phyloP scores from a whole-genome alignment of 1,140 invertebrate genomes.

The Saccostrea glomerata region DNA sequence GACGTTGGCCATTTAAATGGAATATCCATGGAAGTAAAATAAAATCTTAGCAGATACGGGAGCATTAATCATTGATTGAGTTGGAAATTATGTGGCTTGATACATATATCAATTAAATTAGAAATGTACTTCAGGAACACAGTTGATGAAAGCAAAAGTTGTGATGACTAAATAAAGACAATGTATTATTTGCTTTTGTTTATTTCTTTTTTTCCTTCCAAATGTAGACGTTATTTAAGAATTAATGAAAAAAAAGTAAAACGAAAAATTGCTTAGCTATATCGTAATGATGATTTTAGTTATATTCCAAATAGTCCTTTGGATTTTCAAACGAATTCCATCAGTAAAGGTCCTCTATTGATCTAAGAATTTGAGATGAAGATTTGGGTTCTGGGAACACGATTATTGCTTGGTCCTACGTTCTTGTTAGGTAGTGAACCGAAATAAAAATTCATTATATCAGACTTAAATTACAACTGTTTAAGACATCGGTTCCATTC shows the following conservation, averaged over 20 bases:
- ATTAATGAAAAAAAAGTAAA: too few relatives aligned
- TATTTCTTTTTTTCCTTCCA: too few relatives aligned
- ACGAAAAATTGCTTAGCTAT: too few relatives aligned
- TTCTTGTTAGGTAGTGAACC: not conserved
- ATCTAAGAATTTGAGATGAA: constrained; percentile 14
- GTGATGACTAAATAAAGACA: too few relatives aligned
- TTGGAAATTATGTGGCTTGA: too few relatives aligned
- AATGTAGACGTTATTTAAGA: too few relatives aligned
- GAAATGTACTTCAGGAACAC: too few relatives aligned
- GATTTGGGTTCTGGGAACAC: constrained; percentile 16
- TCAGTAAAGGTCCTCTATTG: not conserved
- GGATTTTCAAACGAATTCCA: constrained; percentile 19
- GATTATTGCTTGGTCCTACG: not conserved
- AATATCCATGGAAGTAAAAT: not conserved
- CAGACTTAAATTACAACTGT: constrained; percentile 3
- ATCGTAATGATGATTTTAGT: too few relatives aligned
- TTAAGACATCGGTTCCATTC: constrained; percentile 4
- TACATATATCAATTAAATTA: too few relatives aligned
- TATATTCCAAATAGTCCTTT: not conserved
- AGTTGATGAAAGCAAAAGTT: too few relatives aligned
- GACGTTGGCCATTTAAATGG: not conserved
- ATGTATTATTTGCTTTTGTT: too few relatives aligned
- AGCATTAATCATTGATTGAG: not conserved
- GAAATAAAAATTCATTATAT: constrained; percentile 9
- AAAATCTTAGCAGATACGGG: not conserved